Evolutionary conservation across 2,888 invertebrate species (phyloP).

Genomic region (Microplitis manilae): DNA sequence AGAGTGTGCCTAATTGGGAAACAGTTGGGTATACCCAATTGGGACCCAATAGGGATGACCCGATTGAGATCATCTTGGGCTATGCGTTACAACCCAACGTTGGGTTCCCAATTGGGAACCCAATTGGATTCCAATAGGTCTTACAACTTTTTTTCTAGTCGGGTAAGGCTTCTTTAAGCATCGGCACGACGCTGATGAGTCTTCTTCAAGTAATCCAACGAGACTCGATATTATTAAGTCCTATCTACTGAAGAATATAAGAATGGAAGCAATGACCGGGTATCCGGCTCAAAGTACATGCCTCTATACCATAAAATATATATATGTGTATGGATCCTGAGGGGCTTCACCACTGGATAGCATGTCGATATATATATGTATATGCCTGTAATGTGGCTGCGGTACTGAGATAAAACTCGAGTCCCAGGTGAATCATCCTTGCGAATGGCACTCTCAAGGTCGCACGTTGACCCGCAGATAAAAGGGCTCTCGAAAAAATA

Average conservation of each 20-base stretch:
- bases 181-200: slow-evolving; percentile 7
- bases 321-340: too few species aligned
- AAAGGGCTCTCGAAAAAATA: slow-evolving; percentile 60
- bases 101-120: too few species aligned
- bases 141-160: too few species aligned
- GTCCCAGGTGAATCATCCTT: slow-evolving; percentile 43
- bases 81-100: too few species aligned
- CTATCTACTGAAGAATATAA: background rate
- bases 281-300: slow-evolving; percentile 30
- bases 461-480: slow-evolving; percentile 60
- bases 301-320: too few species aligned
- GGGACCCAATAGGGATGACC: too few species aligned
- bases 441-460: slow-evolving; percentile 53
- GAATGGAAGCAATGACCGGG: slow-evolving; percentile 30
- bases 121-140: too few species aligned
- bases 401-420: slow-evolving; percentile 10
- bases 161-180: slow-evolving; percentile 26
- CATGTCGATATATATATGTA: too few species aligned
- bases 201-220: slow-evolving; percentile 16
- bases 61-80: too few species aligned
- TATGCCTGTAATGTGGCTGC: slow-evolving; percentile 10
- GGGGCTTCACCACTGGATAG: too few species aligned
- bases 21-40: too few species aligned
- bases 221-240: slow-evolving; percentile 2
- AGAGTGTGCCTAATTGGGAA: too few species aligned